Evolutionary conservation across 1,140 invertebrate genomes (phyloP), one percentile per base, ranked within the genome.

Genomic region (Acromyrmex charruanus): DNA sequence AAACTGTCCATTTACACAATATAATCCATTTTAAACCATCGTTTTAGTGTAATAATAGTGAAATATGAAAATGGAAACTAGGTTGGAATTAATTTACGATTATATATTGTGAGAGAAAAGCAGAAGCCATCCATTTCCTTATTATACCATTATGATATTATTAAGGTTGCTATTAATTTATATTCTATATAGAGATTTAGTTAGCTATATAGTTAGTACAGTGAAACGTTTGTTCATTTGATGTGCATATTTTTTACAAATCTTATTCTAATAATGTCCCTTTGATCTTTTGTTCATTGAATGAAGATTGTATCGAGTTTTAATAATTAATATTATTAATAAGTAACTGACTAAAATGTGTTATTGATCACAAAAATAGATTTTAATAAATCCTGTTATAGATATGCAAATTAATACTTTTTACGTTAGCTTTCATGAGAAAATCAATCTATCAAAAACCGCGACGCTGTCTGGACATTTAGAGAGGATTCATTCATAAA

Each of bases 371-470:
- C 65, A 55, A 14, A 28, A 28, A 55, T 79, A 18, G 9, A 35
- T 69, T 65, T 65, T 10, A 31, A 61, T 65, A 49, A 65, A 66
- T 51, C 12, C 12, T 66, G 18, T 3, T 49, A 16, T 25, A 14
- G 16, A 18, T 63, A 49, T 31, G 21, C 21, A 35, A 6, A 66
- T 79, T 51, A 79, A 66, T 14, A 10, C 25, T 66, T 65, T 58
- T 66, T 55, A 21, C 25, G 39, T 14, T 53, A 53, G n/a, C 28
- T 79, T 66, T 63, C 6, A 79, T 31, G 44, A 53, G 10, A 44
- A 72, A 81, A 81, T 81, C 51, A 81, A 81, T 81, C 10, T 6
- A 31, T 28, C 58, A 14, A 81, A 66, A 81, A 72, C n/a, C 21
- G 65, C 61, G 14, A 53, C 25, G 3, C n/a, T 53, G 28, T 7